Conservation (phyloP, 2,888 invertebrate genomes). For the Bombylius major region DNA sequence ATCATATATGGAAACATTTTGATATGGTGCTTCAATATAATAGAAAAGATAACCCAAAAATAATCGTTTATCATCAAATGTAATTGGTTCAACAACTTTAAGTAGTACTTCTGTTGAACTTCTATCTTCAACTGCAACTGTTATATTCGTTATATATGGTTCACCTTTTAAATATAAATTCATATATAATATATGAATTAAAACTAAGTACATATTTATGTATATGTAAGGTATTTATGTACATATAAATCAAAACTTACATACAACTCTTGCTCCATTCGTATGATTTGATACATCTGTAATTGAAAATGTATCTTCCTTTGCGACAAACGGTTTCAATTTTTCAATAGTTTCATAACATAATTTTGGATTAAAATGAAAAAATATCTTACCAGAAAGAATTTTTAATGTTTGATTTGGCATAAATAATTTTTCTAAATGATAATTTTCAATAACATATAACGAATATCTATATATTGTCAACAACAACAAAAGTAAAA, state of each 20-base stretch:
- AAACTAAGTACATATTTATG: background rate
- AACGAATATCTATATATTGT: slow-evolving; percentile 37
- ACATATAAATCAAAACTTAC: background rate
- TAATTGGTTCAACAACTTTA: slow-evolving; percentile 44
- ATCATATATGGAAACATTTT: slow-evolving; percentile 73
- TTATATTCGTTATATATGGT: slow-evolving; percentile 4
- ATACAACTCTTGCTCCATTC: background rate
- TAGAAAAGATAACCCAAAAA: slow-evolving; percentile 84
- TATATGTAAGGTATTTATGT: too few relatives aligned
- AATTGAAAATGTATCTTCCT: slow-evolving; percentile 30
- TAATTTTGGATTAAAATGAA: slow-evolving; percentile 60
- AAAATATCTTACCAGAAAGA: slow-evolving; percentile 45
- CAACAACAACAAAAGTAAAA: background rate
- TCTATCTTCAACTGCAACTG: slow-evolving; percentile 31
- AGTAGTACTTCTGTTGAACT: slow-evolving; percentile 40
- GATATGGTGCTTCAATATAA: slow-evolving; percentile 59
- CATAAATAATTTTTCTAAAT: slow-evolving; percentile 49
- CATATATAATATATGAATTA: background rate
- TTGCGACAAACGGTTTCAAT: slow-evolving; percentile 40
- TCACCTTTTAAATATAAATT: background rate
- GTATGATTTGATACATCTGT: slow-evolving; percentile 54
- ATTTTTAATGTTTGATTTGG: slow-evolving; percentile 39
- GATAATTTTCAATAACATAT: slow-evolving; percentile 51
- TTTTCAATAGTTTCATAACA: slow-evolving; percentile 48
- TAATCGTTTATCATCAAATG: slow-evolving; percentile 54